Evolutionary conservation across 2,797 vertebrate genomes (phyloP).

Genomic region (Aulostomus chinensis): DNA sequence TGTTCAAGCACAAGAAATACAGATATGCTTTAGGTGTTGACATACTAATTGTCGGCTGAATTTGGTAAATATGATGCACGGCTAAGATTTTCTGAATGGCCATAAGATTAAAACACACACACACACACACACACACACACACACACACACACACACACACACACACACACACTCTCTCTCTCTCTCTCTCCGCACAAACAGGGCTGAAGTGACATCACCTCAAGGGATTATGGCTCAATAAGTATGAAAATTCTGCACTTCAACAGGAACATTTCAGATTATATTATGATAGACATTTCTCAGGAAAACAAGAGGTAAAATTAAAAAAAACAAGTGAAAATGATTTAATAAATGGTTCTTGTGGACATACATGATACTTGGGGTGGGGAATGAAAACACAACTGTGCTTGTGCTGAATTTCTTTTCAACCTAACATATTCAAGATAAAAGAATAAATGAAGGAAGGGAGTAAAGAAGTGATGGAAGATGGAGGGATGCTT

Average conservation of each 20-base stretch:
- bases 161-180: too few species aligned
- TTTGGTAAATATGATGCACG: slow-evolving; percentile 25
- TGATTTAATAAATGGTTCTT: too few species aligned
- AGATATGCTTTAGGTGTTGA: neutral
- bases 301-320: too few species aligned
- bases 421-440: too few species aligned
- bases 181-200: too few species aligned
- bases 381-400: too few species aligned
- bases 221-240: slow-evolving; percentile 23
- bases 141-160: slow-evolving; percentile 13
- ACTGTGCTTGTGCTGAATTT: too few species aligned
- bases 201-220: too few species aligned
- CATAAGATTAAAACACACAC: slow-evolving; percentile 40
- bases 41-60: neutral
- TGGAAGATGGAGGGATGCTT: slow-evolving; percentile 22
- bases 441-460: neutral
- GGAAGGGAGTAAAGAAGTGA: neutral
- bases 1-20: neutral
- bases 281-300: too few species aligned
- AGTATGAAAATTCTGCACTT: neutral
- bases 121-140: slow-evolving; percentile 33
- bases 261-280: too few species aligned
- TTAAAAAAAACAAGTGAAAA: too few species aligned
- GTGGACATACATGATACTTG: too few species aligned
- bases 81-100: slow-evolving; percentile 26